Evolutionary conservation across 2,113 vertebrate species (phyloP).

Genomic region (Tor tambroides): DNA sequence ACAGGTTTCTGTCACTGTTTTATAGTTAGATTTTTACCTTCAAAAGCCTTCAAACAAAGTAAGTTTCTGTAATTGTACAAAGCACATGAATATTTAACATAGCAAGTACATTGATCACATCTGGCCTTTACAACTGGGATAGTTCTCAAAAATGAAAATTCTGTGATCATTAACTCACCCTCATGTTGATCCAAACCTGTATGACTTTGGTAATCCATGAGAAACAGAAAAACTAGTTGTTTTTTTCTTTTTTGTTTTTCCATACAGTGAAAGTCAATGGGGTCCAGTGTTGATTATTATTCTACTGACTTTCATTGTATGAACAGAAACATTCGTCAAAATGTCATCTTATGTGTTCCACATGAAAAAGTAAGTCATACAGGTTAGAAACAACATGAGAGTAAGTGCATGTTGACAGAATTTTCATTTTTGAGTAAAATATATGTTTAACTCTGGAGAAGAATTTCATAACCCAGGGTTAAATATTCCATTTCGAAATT

Average conservation of each 20-base stretch:
- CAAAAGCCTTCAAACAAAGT: neutral
- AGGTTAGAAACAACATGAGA: neutral
- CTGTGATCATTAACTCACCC: neutral
- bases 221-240: neutral
- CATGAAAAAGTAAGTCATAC: neutral
- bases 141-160: neutral
- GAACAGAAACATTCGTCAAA: neutral
- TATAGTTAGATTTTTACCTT: neutral
- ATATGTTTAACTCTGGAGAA: neutral
- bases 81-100: neutral
- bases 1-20: neutral
- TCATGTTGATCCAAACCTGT: neutral
- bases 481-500: neutral
- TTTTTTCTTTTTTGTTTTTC: neutral
- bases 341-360: neutral
- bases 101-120: neutral
- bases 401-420: neutral
- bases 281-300: neutral
- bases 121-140: neutral
- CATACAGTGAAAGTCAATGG: neutral
- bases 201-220: neutral
- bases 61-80: neutral
- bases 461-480: neutral
- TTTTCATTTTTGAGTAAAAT: neutral
- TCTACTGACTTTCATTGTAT: neutral